Evolutionary conservation across 2,888 invertebrate genomes (phyloP).

Genomic region (Clistopyga incitator): DNA sequence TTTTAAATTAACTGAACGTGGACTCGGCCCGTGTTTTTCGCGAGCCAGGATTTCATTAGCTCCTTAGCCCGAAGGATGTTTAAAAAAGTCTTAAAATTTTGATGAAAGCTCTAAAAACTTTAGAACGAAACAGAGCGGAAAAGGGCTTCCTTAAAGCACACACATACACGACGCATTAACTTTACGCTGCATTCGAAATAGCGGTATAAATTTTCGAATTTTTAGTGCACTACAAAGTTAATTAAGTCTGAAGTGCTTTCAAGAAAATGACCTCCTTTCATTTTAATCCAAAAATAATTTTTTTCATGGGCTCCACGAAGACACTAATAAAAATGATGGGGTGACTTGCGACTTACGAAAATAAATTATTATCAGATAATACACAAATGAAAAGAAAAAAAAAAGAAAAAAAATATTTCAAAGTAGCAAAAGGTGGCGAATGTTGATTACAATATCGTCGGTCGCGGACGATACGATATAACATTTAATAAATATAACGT

Average conservation of each 20-base stretch:
- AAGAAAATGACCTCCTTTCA: background rate
- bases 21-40: background rate
- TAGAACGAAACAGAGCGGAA: background rate
- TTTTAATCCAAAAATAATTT: background rate
- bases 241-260: background rate
- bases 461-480: slow-evolving; percentile 41
- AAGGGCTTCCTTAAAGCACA: background rate
- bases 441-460: slow-evolving; percentile 17
- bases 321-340: background rate
- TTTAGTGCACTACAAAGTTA: slow-evolving; percentile 1
- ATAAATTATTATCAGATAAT: background rate
- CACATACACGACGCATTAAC: background rate
- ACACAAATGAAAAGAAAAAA: background rate
- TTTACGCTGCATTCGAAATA: background rate
- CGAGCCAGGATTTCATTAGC: background rate
- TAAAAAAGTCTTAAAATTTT: slow-evolving; percentile 11
- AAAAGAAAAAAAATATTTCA: background rate
- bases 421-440: slow-evolving; percentile 5
- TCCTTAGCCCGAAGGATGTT: background rate
- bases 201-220: background rate
- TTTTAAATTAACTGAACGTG: background rate
- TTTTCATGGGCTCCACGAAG: background rate
- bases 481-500: slow-evolving; percentile 47
- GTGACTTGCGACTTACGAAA: background rate
- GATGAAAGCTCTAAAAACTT: background rate